Evolutionary conservation across 2,113 vertebrate species (phyloP).

Genomic region (Urocynchramus pylzowi): DNA sequence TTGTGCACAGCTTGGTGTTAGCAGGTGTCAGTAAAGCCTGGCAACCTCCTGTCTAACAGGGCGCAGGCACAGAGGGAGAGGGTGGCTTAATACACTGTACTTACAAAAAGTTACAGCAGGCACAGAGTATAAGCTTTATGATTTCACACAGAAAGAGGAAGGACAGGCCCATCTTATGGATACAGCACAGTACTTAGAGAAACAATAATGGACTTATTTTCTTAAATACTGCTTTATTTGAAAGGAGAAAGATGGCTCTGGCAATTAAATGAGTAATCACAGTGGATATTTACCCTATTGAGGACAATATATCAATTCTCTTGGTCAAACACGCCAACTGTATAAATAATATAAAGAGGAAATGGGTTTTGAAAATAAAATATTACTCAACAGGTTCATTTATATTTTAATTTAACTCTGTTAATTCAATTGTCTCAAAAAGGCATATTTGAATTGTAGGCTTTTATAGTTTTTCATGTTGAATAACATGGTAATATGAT

Average conservation of each 20-base stretch:
- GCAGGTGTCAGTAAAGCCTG: neutral
- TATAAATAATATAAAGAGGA: constrained; percentile 43
- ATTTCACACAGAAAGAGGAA: neutral
- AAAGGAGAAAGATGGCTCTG: neutral
- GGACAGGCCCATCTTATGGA: neutral
- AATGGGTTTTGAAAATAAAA: constrained; percentile 49
- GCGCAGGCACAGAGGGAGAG: neutral
- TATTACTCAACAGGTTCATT: constrained; percentile 40
- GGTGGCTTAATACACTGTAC: neutral
- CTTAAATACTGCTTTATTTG: neutral
- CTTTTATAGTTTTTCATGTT: constrained; percentile 34
- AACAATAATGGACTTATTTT: neutral
- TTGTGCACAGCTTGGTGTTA: neutral
- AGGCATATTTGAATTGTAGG: constrained; percentile 31
- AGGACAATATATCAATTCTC: constrained; percentile 50
- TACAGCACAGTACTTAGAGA: neutral
- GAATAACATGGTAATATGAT: constrained; percentile 1
- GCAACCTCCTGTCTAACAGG: neutral
- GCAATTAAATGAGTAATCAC: constrained; percentile 40
- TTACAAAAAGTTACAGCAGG: neutral
- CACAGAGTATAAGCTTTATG: neutral
- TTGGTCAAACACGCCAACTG: constrained; percentile 32
- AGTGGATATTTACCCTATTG: constrained; percentile 43
- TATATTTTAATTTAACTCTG: constrained; percentile 41
- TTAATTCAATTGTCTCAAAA: constrained; percentile 41